phyloP scores from a whole-genome alignment of 2,888 invertebrate genomes.

The Crocallis elinguaria region DNA sequence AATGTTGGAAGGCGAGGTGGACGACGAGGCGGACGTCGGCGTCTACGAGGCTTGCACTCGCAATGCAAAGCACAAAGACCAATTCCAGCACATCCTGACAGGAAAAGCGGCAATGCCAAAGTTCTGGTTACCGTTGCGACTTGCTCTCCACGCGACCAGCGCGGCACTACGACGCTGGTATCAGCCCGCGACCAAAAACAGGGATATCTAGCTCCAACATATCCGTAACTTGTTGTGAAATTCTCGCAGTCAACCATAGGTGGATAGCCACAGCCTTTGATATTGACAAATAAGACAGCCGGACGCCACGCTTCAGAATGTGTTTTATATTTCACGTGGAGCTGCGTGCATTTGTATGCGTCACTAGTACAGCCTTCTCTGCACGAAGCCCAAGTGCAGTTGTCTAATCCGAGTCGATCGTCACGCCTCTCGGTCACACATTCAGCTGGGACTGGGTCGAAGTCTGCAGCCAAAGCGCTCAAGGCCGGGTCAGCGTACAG shows the following conservation, averaged over 20 bases:
- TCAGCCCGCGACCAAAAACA: slow-evolving; percentile 91
- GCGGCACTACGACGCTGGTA: slow-evolving; percentile 91
- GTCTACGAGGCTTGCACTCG: slow-evolving; percentile 90
- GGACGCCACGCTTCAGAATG: slow-evolving; percentile 80
- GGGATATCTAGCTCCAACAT: slow-evolving; percentile 87
- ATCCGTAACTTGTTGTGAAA: slow-evolving; percentile 89
- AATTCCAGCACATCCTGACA: slow-evolving; percentile 93
- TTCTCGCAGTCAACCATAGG: slow-evolving; percentile 90
- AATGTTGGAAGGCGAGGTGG: slow-evolving; percentile 86
- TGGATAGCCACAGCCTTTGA: slow-evolving; percentile 94
- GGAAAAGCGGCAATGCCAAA: slow-evolving; percentile 92
- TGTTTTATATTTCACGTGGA: slow-evolving; percentile 86
- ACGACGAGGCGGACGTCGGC: slow-evolving; percentile 86
- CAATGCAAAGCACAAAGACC: slow-evolving; percentile 95
- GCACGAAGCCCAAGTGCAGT: slow-evolving; percentile 92
- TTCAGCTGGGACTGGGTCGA: slow-evolving; percentile 89
- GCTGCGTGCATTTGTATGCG: slow-evolving; percentile 88
- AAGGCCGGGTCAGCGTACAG: slow-evolving; percentile 81
- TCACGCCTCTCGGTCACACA: slow-evolving; percentile 89
- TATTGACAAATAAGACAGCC: slow-evolving; percentile 90
- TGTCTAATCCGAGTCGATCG: slow-evolving; percentile 89
- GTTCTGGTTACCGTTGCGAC: slow-evolving; percentile 93
- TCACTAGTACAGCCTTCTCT: slow-evolving; percentile 93
- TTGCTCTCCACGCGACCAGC: slow-evolving; percentile 93
- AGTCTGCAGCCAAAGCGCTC: slow-evolving; percentile 89